Percentiles rank a stretch among this genome's conserved stretches.
phyloP scores from a whole-genome alignment of 2,888 invertebrate species.

The Cyaniris semiargus region DNA sequence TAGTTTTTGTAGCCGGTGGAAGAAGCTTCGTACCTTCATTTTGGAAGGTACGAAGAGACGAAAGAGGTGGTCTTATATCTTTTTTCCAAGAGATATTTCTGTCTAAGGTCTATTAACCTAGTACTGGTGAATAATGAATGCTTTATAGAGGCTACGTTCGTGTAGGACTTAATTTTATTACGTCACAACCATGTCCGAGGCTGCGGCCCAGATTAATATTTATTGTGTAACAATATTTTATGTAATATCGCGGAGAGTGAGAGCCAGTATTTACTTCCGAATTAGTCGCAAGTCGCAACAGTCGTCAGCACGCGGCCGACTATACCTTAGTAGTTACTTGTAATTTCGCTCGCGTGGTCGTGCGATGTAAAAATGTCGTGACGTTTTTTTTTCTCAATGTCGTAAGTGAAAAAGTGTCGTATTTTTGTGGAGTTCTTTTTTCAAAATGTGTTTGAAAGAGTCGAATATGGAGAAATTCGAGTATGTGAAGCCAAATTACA shows the following conservation, averaged over 20 bases:
- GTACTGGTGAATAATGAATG: not conserved
- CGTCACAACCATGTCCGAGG: constrained; percentile 6
- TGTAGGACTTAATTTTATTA: constrained; percentile 14
- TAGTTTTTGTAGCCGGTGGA: no score
- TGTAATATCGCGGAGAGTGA: constrained; percentile 63
- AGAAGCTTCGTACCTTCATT: no score
- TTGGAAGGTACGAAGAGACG: not conserved
- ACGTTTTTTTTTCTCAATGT: constrained; percentile 27
- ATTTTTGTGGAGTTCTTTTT: constrained; percentile 3
- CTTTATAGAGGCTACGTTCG: not conserved
- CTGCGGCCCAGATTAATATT: constrained; percentile 39
- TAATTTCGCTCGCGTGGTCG: constrained; percentile 69
- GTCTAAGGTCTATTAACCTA: no score
- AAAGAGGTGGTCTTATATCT: not conserved
- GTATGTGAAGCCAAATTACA: constrained; percentile 73
- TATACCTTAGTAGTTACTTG: constrained; percentile 59
- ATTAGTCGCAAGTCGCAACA: constrained; percentile 51
- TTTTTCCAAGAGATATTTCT: not conserved
- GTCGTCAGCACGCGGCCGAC: not conserved
- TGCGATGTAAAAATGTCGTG: constrained; percentile 49
- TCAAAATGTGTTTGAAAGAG: constrained; percentile 25
- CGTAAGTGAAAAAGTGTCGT: not conserved
- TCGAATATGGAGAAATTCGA: constrained; percentile 37
- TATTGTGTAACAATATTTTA: constrained; percentile 58
- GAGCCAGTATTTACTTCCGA: constrained; percentile 62